Evolutionary conservation across 2,888 invertebrate genomes (phyloP).

Genomic region (Oscheius sp.): DNA sequence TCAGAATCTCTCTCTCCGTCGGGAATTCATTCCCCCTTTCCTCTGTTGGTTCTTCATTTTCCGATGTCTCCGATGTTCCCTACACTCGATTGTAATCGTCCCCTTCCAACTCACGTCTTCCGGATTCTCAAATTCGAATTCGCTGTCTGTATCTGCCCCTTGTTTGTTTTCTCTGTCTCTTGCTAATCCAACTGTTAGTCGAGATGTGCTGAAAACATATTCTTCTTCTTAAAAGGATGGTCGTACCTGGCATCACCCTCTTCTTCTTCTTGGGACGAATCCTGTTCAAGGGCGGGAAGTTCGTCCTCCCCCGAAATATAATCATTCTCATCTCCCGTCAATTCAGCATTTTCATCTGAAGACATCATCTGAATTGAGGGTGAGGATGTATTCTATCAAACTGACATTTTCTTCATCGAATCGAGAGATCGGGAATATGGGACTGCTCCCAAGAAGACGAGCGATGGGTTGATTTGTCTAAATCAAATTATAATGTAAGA

Average conservation of each 20-base stretch:
- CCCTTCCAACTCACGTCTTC: constrained; percentile 1
- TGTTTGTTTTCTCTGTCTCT: background rate
- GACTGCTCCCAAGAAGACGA: background rate
- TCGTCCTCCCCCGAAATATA: constrained; percentile 19
- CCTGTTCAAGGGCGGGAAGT: constrained; percentile 3
- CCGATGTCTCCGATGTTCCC: background rate
- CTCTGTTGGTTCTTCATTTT: background rate
- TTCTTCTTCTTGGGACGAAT: constrained; percentile 10
- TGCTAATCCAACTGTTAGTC: background rate
- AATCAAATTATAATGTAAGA: background rate
- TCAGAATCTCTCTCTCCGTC: background rate
- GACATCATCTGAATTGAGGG: constrained; percentile 9
- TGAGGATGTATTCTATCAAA: background rate
- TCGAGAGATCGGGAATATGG: constrained; percentile 6
- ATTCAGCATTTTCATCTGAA: constrained; percentile 6
- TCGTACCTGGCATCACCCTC: background rate
- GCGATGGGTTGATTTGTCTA: constrained; percentile 16
- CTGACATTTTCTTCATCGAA: constrained; percentile 19
- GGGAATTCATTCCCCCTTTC: constrained; percentile 4
- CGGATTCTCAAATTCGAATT: constrained; percentile 20
- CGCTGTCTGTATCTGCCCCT: constrained; percentile 12
- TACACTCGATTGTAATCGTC: background rate
- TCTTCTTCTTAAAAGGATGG: background rate
- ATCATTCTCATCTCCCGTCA: constrained; percentile 16
- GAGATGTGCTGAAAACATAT: background rate